phyloP scores from a whole-genome alignment of 2,797 vertebrate genomes.

The Echiichthys vipera region DNA sequence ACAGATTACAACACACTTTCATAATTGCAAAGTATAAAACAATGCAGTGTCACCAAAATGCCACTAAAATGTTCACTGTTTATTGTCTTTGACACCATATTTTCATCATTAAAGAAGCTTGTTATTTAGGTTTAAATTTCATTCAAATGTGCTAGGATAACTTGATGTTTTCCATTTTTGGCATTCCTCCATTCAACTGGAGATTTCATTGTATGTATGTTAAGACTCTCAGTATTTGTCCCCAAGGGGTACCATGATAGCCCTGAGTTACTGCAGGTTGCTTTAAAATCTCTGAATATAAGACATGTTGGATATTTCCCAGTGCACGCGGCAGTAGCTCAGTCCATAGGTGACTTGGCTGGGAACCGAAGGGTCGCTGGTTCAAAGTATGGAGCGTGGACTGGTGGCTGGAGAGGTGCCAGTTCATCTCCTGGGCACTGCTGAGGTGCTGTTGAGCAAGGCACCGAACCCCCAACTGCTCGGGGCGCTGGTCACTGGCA shows the following conservation, averaged over 20 bases:
- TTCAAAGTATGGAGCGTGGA: no score
- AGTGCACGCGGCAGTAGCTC: no score
- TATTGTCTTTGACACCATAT: not conserved
- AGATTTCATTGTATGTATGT: conserved; percentile 46
- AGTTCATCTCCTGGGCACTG: no score
- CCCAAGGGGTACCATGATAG: conserved; percentile 37
- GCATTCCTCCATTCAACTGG: conserved; percentile 29
- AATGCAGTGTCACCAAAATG: not conserved
- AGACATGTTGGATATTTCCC: not conserved
- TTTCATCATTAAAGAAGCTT: not conserved
- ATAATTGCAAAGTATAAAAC: not conserved
- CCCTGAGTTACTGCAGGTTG: not conserved
- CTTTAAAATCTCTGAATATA: conserved; percentile 3
- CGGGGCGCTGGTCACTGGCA: no score
- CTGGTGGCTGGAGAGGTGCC: no score
- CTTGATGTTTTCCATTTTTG: conserved; percentile 51
- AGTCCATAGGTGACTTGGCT: no score
- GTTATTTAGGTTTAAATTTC: not conserved
- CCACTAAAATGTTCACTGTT: not conserved
- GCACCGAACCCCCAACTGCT: no score
- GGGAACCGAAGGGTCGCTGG: no score
- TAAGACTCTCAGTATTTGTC: conserved; percentile 4
- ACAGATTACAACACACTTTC: no score
- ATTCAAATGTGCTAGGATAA: not conserved
- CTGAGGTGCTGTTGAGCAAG: no score